A percentile compares a stretch with the other conserved stretches of the same genome.
These are phyloP conservation scores for Grallaria varia DNA, from an alignment of 2,113 vertebrate species.

Conservation along the genomic window DNA sequence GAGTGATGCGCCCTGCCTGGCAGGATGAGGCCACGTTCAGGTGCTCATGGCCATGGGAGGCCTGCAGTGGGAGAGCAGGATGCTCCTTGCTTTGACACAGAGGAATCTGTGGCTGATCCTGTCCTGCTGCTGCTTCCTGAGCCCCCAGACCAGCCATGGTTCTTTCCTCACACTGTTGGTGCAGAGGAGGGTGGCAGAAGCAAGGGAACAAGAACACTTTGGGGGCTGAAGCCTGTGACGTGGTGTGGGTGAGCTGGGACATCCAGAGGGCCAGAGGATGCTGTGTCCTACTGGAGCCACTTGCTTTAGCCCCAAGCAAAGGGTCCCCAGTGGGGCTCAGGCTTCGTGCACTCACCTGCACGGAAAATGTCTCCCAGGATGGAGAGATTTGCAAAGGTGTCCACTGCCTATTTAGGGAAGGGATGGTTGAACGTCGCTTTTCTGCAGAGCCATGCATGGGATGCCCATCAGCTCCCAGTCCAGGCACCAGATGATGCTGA, in stretches of 20 bases:
- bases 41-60: not conserved
- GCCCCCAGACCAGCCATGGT: rapidly evolving
- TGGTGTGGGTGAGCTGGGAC: not conserved
- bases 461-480: no score
- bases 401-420: not conserved
- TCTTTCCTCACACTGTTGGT: not conserved
- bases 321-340: not conserved
- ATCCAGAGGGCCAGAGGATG: not conserved
- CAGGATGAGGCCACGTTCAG: not conserved
- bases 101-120: not conserved
- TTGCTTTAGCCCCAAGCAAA: rapidly evolving
- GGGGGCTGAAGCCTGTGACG: not conserved
- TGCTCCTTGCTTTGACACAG: not conserved
- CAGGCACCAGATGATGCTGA: no score
- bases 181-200: not conserved
- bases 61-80: not conserved
- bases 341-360: not conserved
- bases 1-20: rapidly evolving
- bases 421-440: not conserved
- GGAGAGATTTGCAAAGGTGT: not conserved
- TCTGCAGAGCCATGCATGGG: no score
- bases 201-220: rapidly evolving
- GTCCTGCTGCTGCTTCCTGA: not conserved
- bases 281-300: rapidly evolving
- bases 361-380: not conserved